These are phyloP conservation scores for Parthenolecanium corni DNA, from an alignment of 2,888 invertebrate genomes.

Conservation along the genomic window DNA sequence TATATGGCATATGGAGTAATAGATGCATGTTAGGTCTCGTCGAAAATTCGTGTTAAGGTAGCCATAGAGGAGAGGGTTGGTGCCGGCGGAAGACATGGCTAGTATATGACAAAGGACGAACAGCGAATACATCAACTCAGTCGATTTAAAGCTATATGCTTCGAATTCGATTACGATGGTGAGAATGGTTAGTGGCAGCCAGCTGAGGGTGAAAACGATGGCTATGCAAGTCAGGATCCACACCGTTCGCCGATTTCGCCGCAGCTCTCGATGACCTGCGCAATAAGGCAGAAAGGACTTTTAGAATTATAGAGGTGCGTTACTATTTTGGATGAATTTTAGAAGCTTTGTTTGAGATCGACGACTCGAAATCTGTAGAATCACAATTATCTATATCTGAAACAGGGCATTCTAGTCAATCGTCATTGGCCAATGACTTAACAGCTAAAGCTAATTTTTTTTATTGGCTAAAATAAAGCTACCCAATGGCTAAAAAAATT, in stretches of 20 bases:
- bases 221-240: constrained; percentile 44
- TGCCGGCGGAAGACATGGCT: constrained; percentile 47
- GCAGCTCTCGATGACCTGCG: constrained; percentile 35
- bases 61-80: constrained; percentile 49
- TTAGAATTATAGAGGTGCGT: too few relatives aligned
- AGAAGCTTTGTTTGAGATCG: too few relatives aligned
- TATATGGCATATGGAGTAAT: constrained; percentile 27
- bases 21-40: constrained; percentile 38
- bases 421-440: too few relatives aligned
- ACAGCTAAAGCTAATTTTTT: too few relatives aligned
- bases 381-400: too few relatives aligned
- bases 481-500: too few relatives aligned
- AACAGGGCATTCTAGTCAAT: too few relatives aligned
- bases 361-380: too few relatives aligned
- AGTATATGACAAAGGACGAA: constrained; percentile 45
- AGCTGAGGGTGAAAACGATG: constrained; percentile 45
- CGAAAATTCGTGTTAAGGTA: constrained; percentile 49
- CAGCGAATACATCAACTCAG: constrained; percentile 37
- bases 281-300: too few relatives aligned
- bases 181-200: constrained; percentile 48
- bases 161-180: constrained; percentile 41
- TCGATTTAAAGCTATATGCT: constrained; percentile 32
- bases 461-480: too few relatives aligned
- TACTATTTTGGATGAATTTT: too few relatives aligned
- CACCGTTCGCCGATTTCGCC: constrained; percentile 38